Evolutionary conservation across 2,888 invertebrate species (phyloP), one percentile per base, ranked within the genome.

Genomic region (Laspeyria flexula): DNA sequence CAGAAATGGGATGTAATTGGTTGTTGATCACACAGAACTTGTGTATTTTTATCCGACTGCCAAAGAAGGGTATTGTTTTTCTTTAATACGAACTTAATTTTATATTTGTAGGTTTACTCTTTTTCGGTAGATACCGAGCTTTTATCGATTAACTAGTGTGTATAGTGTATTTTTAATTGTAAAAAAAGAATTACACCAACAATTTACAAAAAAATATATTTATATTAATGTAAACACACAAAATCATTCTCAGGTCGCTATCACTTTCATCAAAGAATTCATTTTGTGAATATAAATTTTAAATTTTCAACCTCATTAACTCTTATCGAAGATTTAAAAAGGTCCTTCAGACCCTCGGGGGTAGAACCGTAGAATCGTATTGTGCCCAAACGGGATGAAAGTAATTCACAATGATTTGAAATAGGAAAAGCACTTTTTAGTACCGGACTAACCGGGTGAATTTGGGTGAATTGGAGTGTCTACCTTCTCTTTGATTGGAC

Each of bases 281-380:
- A 83, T 83, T 85, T 78, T 75, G 60, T 67, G 80, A 84, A 84
- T 85, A 84, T 81, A 85, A 82, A 84, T 85, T 88, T 86, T 74
- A 81, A 80, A 88, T 87, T 88, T 86, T 86, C 82, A 71, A 80
- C 79, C 79, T 83, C 88, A 86, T 87, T 88, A 88, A 83, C 77
- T 75, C 78, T 83, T 84, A 88, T 85, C 81, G 83, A 66, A 73
- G 81, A 81, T 83, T 85, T 82, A 79, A 82, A 86, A 83, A 82
- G 81, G 79, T 76, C 75, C 65, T 58, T 60, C 41, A 62, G 50
- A 55, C 53, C 61, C 65, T 67, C 65, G 50, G 68, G 63, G 56
- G 52, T 59, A 60, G 56, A 64, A 50, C 59, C 68, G 58, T 60
- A 25, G 25, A 25, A 6, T 63, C 64, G 72, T 72, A 77, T 81